Evolutionary conservation across 2,888 invertebrate genomes (phyloP), one percentile per base, ranked within the genome.

Genomic region (Drosophila peninsularis): DNA sequence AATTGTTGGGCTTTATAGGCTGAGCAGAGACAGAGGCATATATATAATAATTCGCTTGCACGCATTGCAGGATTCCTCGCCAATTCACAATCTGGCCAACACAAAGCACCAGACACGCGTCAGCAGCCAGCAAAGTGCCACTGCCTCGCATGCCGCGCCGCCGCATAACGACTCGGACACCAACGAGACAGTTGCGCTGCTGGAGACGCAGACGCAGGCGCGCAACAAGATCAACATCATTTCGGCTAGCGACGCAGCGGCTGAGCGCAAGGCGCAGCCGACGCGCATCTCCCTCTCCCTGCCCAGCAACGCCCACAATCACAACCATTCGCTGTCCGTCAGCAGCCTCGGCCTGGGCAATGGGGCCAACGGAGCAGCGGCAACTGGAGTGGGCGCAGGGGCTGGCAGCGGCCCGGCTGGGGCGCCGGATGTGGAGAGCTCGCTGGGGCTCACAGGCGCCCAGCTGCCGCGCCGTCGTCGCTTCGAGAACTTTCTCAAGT

Each of bases 21-120:
- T 3, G 10, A 10, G 39, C 39, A 30, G 3, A 11, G 30, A 17
- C 19, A 39, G 1, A 30, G 5, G 7, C 30, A 13, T 39, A 53
- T 10, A 27, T 32, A 14, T 50, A 34, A 14, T 0, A 11, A 24
- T 52, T 34, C 34, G 21, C 11, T 36, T 24, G 50, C 11, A n/a
- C 14, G 11, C 1, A 19, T 21, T 57, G 49, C 66, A 92, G 92
- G 92, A 92, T 74, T 92, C 92, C 75, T 92, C 92, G 71, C 92
- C 92, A 82, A 89, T 91, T 60, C 92, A 92, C 92, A 92, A 92
- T 88, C 92, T 92, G 92, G 92, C 92, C 86, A 91, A 91, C 78
- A 88, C 90, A 88, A 91, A 90, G 91, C 91, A 91, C 71, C 90
- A 85, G 62, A 85, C 82, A 77, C 86, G 88, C 82, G 77, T 83